These are phyloP conservation scores for Ridgeia piscesae DNA, from an alignment of 1,140 invertebrate species.

Conservation along the genomic window DNA sequence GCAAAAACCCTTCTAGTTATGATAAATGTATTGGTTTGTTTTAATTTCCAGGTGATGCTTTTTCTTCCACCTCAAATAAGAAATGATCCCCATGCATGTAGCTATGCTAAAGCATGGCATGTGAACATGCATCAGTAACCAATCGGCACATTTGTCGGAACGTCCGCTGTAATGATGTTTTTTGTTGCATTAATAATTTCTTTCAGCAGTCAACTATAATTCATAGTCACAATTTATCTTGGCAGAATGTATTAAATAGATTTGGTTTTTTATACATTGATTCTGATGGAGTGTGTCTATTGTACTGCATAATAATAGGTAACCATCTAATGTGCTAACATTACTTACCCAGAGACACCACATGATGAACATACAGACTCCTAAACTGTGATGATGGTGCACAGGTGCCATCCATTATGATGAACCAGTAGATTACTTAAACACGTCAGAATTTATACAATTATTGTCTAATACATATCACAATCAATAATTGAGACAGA, in stretches of 20 bases:
- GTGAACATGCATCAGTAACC: not conserved
- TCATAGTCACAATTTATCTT: not conserved
- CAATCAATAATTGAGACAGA: no score
- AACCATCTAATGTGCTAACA: not conserved
- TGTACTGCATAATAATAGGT: not conserved
- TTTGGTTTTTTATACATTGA: not conserved
- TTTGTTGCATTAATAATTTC: not conserved
- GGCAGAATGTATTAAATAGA: not conserved
- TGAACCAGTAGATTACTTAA: no score
- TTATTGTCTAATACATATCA: no score
- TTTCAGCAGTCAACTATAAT: not conserved
- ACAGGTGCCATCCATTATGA: no score
- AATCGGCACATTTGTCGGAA: not conserved
- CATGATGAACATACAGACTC: not conserved
- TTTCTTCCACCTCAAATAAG: not conserved
- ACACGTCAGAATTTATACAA: no score
- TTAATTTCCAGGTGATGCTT: not conserved
- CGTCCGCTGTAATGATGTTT: not conserved
- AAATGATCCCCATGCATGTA: not conserved
- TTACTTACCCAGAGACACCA: not conserved
- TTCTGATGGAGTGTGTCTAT: not conserved
- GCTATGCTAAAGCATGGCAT: not conserved
- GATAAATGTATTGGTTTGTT: not conserved
- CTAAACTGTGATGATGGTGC: no score
- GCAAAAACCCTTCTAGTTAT: no score